Conservation (phyloP, 2,888 invertebrate species). For the Spodoptera littoralis region DNA sequence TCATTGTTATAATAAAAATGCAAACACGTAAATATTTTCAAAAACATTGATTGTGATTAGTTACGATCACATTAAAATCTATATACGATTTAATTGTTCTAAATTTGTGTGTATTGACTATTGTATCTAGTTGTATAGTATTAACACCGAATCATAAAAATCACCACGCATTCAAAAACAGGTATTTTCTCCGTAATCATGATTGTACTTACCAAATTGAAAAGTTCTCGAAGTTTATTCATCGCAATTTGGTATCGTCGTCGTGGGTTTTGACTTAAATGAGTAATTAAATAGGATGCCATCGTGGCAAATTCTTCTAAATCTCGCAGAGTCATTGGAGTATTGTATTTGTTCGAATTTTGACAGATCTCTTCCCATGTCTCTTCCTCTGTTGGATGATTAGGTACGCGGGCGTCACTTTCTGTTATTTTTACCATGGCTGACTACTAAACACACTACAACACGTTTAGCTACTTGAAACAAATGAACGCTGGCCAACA, state of each 20-base stretch:
- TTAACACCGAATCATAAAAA: too few relatives aligned
- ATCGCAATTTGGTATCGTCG: constrained; percentile 50
- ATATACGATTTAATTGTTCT: too few relatives aligned
- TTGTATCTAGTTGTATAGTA: too few relatives aligned
- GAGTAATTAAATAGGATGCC: constrained; percentile 41
- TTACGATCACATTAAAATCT: too few relatives aligned
- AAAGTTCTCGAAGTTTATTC: constrained; percentile 55
- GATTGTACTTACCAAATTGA: constrained; percentile 56
- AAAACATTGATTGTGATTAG: too few relatives aligned
- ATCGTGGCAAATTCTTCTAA: constrained; percentile 55
- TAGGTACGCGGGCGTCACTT: constrained; percentile 25
- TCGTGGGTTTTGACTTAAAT: constrained; percentile 5
- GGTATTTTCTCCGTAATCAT: too few relatives aligned
- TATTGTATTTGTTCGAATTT: constrained; percentile 6
- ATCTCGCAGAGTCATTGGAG: constrained; percentile 42
- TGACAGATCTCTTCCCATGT: constrained; percentile 14
- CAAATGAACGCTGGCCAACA: constrained; percentile 34
- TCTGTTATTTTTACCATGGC: constrained; percentile 53
- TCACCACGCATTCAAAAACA: too few relatives aligned
- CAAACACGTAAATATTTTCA: too few relatives aligned
- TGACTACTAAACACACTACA: constrained; percentile 19
- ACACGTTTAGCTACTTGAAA: constrained; percentile 18
- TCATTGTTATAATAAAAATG: too few relatives aligned
- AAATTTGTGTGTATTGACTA: too few relatives aligned
- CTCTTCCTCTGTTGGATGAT: constrained; percentile 13